Evolutionary conservation across 2,888 invertebrate species (phyloP).

Genomic region (Hanleya hanleyi): DNA sequence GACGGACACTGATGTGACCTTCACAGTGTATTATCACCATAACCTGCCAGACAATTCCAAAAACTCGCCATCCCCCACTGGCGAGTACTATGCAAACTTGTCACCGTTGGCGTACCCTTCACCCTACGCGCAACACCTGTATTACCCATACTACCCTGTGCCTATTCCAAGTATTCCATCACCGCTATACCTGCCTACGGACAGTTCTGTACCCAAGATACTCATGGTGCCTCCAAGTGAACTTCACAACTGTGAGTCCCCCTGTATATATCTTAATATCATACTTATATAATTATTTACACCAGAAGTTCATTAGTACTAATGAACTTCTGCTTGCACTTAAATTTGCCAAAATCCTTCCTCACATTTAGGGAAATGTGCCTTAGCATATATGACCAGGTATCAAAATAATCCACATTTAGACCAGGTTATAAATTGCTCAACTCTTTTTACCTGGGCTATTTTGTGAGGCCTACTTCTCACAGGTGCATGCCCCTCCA

Average conservation of each 20-base stretch:
- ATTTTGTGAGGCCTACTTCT: too few relatives aligned
- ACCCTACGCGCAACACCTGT: background rate
- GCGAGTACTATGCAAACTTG: conserved; percentile 25
- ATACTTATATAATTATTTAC: too few relatives aligned
- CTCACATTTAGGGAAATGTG: too few relatives aligned
- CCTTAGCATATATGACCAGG: too few relatives aligned
- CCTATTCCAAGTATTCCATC: conserved; percentile 33
- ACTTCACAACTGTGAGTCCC: conserved; percentile 66
- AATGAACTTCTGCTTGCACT: too few relatives aligned
- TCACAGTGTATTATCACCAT: conserved; percentile 66
- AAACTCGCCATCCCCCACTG: conserved; percentile 15
- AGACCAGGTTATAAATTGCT: too few relatives aligned
- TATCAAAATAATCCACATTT: too few relatives aligned
- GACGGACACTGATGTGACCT: conserved; percentile 64
- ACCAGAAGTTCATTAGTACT: too few relatives aligned
- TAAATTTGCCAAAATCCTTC: too few relatives aligned
- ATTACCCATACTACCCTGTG: conserved; percentile 9
- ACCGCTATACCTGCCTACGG: conserved; percentile 51
- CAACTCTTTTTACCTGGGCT: too few relatives aligned
- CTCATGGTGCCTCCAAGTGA: conserved; percentile 66
- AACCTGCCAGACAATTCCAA: conserved; percentile 42
- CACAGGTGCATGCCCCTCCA: too few relatives aligned
- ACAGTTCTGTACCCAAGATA: conserved; percentile 53
- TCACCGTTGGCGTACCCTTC: background rate
- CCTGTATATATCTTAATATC: too few relatives aligned